Percentiles rank a stretch among this genome's conserved stretches.
These are phyloP conservation scores for Cyprinodon brontotheroides DNA, from an alignment of 2,113 vertebrate species.

Conservation along the genomic window DNA sequence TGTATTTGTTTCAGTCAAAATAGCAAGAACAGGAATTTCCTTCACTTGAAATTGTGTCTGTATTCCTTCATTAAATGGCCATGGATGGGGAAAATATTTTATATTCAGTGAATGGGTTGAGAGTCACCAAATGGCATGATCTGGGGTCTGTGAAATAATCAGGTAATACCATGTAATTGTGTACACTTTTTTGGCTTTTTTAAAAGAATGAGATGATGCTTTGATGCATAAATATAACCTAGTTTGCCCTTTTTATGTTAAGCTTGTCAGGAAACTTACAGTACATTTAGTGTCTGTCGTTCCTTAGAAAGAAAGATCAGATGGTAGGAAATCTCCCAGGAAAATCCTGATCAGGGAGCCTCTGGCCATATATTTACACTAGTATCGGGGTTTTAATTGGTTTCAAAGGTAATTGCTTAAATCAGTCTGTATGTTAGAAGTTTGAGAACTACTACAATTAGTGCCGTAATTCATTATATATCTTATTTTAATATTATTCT, in stretches of 20 bases:
- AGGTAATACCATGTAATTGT: neutral
- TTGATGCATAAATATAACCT: neutral
- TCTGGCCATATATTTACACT: too few species aligned
- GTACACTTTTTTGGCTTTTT: neutral
- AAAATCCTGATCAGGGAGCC: too few species aligned
- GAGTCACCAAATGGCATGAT: neutral
- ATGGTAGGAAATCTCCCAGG: neutral
- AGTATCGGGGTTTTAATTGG: too few species aligned
- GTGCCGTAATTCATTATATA: too few species aligned
- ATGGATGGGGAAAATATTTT: neutral
- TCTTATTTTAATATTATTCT: neutral
- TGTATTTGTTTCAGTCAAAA: neutral
- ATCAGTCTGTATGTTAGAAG: neutral
- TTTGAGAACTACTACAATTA: neutral
- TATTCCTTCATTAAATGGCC: neutral
- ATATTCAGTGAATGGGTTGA: neutral
- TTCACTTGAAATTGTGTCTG: neutral
- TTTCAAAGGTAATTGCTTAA: neutral
- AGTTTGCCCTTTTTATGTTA: neutral
- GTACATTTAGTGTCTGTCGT: neutral
- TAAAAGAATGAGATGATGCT: neutral
- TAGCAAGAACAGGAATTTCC: neutral
- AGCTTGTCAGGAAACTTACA: neutral
- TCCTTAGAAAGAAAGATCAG: neutral
- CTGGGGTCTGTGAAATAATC: neutral